Evolutionary conservation across 2,888 invertebrate species (phyloP).

Genomic region (Gymnocheta viridis): DNA sequence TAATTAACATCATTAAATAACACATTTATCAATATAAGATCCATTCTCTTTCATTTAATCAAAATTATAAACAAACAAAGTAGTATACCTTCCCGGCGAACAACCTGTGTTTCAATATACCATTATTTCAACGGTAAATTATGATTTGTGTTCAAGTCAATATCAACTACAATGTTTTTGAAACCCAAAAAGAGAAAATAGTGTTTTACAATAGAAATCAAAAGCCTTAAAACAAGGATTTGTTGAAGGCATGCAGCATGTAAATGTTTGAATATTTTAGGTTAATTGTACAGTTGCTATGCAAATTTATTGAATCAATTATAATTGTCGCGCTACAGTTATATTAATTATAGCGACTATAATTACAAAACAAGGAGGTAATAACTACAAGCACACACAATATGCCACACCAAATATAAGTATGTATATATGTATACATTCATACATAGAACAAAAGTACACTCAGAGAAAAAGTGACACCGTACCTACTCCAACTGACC

Average conservation of each 20-base stretch:
- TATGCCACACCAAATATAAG: background rate
- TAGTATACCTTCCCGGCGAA: too few species aligned
- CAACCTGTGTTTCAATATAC: too few species aligned
- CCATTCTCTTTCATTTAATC: too few species aligned
- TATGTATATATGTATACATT: too few species aligned
- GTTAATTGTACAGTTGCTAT: slow-evolving; percentile 77
- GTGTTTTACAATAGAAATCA: background rate
- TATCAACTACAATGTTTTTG: background rate
- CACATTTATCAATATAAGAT: too few species aligned
- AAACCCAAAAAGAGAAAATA: background rate
- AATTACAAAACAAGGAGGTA: slow-evolving; percentile 46
- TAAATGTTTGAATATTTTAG: slow-evolving; percentile 1
- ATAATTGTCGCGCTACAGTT: slow-evolving; percentile 50
- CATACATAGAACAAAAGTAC: background rate
- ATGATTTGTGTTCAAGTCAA: background rate
- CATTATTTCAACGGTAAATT: too few species aligned
- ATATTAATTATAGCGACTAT: slow-evolving; percentile 54
- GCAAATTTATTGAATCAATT: slow-evolving; percentile 76
- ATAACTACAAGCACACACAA: background rate
- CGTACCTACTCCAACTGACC: too few species aligned
- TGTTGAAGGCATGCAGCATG: background rate
- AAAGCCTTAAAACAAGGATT: background rate
- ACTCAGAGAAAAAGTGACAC: too few species aligned
- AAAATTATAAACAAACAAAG: too few species aligned
- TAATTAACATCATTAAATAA: too few species aligned